Evolutionary conservation across 2,797 vertebrate genomes (phyloP).

Genomic region (Glossophaga mutica): DNA sequence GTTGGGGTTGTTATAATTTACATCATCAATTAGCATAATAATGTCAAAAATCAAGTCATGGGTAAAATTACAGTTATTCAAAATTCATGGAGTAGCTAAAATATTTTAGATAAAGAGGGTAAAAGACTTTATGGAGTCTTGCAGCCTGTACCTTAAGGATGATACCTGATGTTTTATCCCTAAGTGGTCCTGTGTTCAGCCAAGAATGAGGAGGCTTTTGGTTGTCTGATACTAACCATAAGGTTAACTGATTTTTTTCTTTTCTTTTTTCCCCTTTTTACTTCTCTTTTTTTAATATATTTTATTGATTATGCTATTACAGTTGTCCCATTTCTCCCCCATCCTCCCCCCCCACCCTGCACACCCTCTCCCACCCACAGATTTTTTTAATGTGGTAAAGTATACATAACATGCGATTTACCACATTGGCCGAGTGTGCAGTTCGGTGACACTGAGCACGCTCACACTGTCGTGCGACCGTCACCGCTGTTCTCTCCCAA

Average conservation of each 20-base stretch:
- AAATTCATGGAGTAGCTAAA: neutral
- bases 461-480: neutral
- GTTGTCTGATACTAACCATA: neutral
- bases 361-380: no score
- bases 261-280: no score
- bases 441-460: neutral
- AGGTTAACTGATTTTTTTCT: neutral
- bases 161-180: neutral
- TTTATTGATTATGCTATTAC: no score
- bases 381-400: neutral
- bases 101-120: neutral
- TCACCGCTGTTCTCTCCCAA: neutral
- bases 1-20: neutral
- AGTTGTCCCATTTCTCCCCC: no score
- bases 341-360: no score
- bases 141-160: neutral
- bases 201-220: neutral
- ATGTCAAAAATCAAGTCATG: neutral
- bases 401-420: neutral
- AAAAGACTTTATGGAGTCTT: neutral
- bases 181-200: neutral
- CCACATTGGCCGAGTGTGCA: neutral
- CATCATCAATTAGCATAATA: neutral
- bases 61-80: neutral
- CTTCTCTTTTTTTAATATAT: no score